Evolutionary conservation across 2,888 invertebrate species (phyloP).

Genomic region (Rhamnusium bicolor): DNA sequence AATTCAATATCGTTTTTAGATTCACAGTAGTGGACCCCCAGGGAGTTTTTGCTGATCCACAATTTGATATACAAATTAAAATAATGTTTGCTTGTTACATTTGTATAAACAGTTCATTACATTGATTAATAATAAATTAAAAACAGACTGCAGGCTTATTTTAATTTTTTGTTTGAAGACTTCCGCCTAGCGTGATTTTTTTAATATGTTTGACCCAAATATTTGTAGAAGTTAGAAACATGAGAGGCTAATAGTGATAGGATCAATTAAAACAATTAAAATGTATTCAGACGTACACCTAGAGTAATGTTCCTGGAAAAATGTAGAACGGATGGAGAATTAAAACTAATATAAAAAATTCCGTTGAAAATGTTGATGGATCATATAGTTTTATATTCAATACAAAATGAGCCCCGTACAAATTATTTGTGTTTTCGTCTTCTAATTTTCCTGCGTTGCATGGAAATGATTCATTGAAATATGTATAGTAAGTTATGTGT

Average conservation of each 20-base stretch:
- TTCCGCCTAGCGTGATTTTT: not conserved
- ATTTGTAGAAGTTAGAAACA: not conserved
- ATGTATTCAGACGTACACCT: conserved; percentile 6
- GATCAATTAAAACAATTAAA: not conserved
- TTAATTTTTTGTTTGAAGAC: not conserved
- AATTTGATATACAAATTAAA: not conserved
- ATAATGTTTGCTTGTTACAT: not conserved
- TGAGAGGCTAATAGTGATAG: not conserved
- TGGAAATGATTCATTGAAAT: too few relatives aligned
- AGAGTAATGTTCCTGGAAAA: not conserved
- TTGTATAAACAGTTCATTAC: not conserved
- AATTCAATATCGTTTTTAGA: too few relatives aligned
- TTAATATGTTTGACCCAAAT: conserved; percentile 10
- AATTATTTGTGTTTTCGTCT: too few relatives aligned
- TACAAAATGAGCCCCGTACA: not conserved
- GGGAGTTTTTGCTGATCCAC: too few relatives aligned
- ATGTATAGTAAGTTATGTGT: too few relatives aligned
- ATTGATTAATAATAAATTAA: not conserved
- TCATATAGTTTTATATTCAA: not conserved
- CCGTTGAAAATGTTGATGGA: not conserved
- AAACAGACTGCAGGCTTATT: not conserved
- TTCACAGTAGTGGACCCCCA: too few relatives aligned
- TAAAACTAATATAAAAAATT: not conserved
- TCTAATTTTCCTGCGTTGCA: too few relatives aligned
- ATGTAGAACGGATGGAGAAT: not conserved